phyloP scores from a whole-genome alignment of 2,888 invertebrate genomes.

The Tetrapedia diversipes region DNA sequence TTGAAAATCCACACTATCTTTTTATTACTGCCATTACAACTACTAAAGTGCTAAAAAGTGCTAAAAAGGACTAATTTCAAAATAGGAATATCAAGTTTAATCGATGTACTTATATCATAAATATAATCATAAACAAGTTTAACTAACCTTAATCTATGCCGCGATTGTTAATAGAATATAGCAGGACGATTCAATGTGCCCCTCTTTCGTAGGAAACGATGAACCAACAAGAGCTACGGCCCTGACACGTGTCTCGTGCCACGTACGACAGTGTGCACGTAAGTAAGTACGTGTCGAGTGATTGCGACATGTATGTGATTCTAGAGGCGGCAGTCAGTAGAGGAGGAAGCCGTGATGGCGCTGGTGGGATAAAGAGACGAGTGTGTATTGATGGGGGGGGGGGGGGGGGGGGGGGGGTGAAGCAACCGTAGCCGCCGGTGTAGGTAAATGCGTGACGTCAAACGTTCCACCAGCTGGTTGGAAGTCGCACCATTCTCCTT shows the following conservation, averaged over 20 bases:
- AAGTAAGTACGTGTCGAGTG: constrained; percentile 10
- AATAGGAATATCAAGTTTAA: background rate
- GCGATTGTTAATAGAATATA: constrained; percentile 31
- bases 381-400: constrained; percentile 35
- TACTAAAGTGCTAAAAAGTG: too few species aligned
- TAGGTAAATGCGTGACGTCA: constrained; percentile 69
- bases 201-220: constrained; percentile 5
- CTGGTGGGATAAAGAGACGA: constrained; percentile 5
- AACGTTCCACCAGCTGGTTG: constrained; percentile 68
- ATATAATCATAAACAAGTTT: background rate
- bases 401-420: constrained; percentile 25
- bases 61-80: background rate
- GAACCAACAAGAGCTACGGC: constrained; percentile 29
- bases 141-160: background rate
- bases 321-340: background rate
- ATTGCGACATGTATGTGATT: constrained; percentile 14
- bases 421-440: constrained; percentile 43
- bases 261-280: constrained; percentile 29
- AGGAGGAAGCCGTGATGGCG: background rate
- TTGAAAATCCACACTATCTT: too few species aligned
- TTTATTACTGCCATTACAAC: too few species aligned
- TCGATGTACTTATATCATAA: background rate
- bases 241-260: constrained; percentile 60
- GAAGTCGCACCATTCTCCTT: constrained; percentile 59
- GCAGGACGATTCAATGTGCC: constrained; percentile 23